A percentile compares a stretch with the other conserved stretches of the same genome.
Conservation (phyloP, 2,888 invertebrate genomes). For the Tenthredo notha region DNA sequence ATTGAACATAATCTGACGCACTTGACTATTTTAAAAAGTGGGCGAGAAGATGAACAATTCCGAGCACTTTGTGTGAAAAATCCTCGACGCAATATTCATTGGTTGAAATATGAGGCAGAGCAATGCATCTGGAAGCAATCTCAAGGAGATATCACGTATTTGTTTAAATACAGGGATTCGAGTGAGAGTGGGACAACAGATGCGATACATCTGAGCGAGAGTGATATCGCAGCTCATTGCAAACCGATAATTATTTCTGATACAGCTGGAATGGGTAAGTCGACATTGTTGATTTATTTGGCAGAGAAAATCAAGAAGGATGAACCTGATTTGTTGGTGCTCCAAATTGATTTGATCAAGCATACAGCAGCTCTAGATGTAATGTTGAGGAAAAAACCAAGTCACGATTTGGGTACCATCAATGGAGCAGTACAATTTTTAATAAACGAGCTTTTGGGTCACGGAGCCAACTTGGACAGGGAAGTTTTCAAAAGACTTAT, state of each 20-base stretch:
- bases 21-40: neutral
- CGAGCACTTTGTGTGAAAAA: neutral
- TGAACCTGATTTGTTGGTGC: too few relatives aligned
- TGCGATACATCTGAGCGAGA: neutral
- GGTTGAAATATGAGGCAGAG: neutral
- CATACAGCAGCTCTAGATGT: too few relatives aligned
- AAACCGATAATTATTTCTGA: neutral
- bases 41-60: neutral
- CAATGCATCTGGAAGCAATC: neutral
- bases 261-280: neutral
- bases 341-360: too few relatives aligned
- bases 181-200: neutral
- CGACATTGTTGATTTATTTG: neutral
- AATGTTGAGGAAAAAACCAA: neutral
- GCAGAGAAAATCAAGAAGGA: too few relatives aligned
- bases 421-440: conserved; percentile 2
- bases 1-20: neutral
- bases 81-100: neutral
- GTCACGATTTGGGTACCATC: neutral
- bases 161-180: neutral
- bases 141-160: neutral
- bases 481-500: neutral
- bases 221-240: neutral
- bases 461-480: neutral
- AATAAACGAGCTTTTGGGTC: neutral